A percentile compares a stretch with the other conserved stretches of the same genome.
Evolutionary conservation across 2,797 vertebrate species (phyloP).

Genomic region (Octomys mimax): DNA sequence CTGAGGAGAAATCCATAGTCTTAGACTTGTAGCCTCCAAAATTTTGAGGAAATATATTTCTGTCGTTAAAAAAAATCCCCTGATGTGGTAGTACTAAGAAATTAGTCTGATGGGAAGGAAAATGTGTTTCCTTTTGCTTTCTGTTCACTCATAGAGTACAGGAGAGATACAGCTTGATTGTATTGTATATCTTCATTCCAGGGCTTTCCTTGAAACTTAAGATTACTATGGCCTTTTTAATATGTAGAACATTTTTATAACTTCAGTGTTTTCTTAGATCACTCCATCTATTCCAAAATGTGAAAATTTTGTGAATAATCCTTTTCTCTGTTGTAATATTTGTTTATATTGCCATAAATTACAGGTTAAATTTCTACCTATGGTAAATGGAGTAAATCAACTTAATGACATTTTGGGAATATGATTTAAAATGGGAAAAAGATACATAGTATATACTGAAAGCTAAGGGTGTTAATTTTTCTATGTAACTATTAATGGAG

Average conservation of each 20-base stretch:
- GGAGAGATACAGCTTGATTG: neutral
- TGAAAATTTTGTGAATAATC: neutral
- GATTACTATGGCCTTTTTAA: neutral
- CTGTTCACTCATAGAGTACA: neutral
- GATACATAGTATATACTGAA: neutral
- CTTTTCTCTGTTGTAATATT: slow-evolving; percentile 12
- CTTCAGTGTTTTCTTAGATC: neutral
- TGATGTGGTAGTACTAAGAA: neutral
- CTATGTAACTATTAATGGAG: neutral
- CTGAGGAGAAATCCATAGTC: neutral
- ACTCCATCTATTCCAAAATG: neutral
- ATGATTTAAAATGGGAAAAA: neutral
- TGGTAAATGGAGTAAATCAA: slow-evolving; percentile 9
- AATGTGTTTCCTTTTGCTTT: neutral
- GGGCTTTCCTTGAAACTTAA: neutral
- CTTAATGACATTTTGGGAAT: slow-evolving; percentile 33
- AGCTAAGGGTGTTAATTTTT: slow-evolving; percentile 43
- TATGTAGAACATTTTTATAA: neutral
- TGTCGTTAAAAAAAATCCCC: neutral
- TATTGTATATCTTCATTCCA: neutral
- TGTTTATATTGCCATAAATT: neutral
- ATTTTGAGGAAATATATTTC: slow-evolving; percentile 27
- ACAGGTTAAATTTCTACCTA: neutral
- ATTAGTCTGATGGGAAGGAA: neutral
- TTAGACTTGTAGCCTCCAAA: neutral